Evolutionary conservation across 1,140 invertebrate species (phyloP).

Genomic region (Pentalonia nigronervosa): DNA sequence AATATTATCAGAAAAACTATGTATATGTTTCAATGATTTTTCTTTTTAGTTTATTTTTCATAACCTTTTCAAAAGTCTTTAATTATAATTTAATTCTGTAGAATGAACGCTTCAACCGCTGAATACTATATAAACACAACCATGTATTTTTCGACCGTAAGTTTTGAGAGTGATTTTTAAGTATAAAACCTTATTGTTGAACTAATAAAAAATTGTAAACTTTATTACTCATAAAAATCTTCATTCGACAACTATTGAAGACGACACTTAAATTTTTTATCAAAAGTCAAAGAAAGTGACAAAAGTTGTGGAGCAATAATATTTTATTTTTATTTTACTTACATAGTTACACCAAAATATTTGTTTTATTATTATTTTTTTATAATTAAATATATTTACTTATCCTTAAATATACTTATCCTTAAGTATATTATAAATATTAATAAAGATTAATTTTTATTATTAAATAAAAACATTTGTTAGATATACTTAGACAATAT

Average conservation of each 20-base stretch:
- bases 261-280: background rate
- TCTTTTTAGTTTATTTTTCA: slow-evolving; percentile 13
- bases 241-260: background rate
- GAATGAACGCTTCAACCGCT: background rate
- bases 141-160: background rate
- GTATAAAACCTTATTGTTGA: slow-evolving; percentile 4
- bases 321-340: background rate
- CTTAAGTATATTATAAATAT: background rate
- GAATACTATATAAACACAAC: background rate
- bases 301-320: background rate
- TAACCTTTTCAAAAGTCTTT: background rate
- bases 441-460: background rate
- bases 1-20: background rate
- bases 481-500: background rate
- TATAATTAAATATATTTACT: background rate
- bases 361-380: slow-evolving; percentile 15
- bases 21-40: background rate
- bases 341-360: background rate
- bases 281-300: background rate
- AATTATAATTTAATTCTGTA: slow-evolving; percentile 20
- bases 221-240: background rate
- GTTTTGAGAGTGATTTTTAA: slow-evolving; percentile 19
- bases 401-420: background rate
- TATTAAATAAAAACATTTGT: background rate
- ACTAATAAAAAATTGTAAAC: background rate